Percentiles rank a stretch among this genome's conserved stretches.
Conservation (phyloP, 1,140 invertebrate genomes). For the Globodera ellingtonae region DNA sequence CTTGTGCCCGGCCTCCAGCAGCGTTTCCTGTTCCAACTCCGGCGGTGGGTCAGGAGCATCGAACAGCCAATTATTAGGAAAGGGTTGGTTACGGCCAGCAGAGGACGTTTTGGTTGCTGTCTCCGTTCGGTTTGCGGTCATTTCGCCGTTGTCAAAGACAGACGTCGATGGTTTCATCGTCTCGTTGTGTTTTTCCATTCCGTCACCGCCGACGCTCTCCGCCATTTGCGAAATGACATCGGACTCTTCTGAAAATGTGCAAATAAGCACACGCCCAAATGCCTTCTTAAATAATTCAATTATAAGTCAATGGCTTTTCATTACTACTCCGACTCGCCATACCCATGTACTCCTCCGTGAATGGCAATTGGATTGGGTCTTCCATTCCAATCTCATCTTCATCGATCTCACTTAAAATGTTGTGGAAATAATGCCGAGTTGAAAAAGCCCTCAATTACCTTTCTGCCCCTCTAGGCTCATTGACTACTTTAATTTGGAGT, state of each 20-base stretch:
- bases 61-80: not conserved
- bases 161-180: not conserved
- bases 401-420: slow-evolving; percentile 32
- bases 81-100: not conserved
- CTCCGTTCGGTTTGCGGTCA: not conserved
- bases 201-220: not conserved
- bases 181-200: slow-evolving; percentile 13
- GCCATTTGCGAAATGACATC: slow-evolving; percentile 42
- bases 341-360: slow-evolving; percentile 37
- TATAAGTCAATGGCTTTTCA: not conserved
- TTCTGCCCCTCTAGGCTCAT: not conserved
- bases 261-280: not conserved
- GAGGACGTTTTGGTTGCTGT: slow-evolving; percentile 19
- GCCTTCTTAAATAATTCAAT: not conserved
- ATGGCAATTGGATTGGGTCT: slow-evolving; percentile 41
- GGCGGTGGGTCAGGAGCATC: slow-evolving; percentile 68
- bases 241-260: slow-evolving; percentile 51
- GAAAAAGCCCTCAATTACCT: not conserved
- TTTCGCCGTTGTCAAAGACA: not conserved
- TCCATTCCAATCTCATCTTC: slow-evolving; percentile 47
- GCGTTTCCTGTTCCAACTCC: slow-evolving; percentile 89
- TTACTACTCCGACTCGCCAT: not conserved
- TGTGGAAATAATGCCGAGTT: not conserved
- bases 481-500: slow-evolving; percentile 7
- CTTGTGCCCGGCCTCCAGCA: slow-evolving; percentile 89